Percentiles rank a stretch among this genome's conserved stretches.
Evolutionary conservation across 2,888 invertebrate genomes (phyloP).

Genomic region (Sicus ferrugineus): DNA sequence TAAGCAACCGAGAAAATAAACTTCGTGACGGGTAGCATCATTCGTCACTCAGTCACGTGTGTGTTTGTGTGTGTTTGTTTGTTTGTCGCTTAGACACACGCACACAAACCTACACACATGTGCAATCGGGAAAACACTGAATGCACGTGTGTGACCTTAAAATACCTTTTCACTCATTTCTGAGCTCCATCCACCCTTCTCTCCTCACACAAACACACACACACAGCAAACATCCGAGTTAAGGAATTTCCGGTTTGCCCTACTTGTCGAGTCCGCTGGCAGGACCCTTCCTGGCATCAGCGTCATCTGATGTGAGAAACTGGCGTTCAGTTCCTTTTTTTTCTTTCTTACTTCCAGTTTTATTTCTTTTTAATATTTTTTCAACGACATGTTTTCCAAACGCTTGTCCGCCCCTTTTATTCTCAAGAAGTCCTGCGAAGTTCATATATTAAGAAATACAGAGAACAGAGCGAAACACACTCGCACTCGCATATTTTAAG

Average conservation of each 20-base stretch:
- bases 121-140: conserved; percentile 9
- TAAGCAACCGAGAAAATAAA: conserved; percentile 42
- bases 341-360: not conserved
- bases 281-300: not conserved
- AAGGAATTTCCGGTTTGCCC: not conserved
- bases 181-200: not conserved
- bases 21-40: conserved; percentile 40
- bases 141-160: conserved; percentile 32
- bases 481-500: conserved; percentile 19
- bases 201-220: not conserved
- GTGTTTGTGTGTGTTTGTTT: not conserved
- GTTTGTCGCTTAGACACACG: not conserved
- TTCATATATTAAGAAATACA: conserved; percentile 39
- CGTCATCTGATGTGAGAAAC: not conserved
- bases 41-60: conserved; percentile 48
- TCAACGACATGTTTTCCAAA: conserved; percentile 15
- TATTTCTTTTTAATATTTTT: conserved; percentile 16
- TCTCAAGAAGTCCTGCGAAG: not conserved
- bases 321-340: not conserved
- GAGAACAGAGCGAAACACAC: conserved; percentile 8
- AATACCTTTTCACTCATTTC: conserved; percentile 6
- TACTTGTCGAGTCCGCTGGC: not conserved
- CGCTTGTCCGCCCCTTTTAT: conserved; percentile 6
- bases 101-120: conserved; percentile 1
- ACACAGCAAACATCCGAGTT: not conserved